Base-by-base conservation (phyloP, 2,888 invertebrate genomes). In the Zygogramma bicolorata region DNA sequence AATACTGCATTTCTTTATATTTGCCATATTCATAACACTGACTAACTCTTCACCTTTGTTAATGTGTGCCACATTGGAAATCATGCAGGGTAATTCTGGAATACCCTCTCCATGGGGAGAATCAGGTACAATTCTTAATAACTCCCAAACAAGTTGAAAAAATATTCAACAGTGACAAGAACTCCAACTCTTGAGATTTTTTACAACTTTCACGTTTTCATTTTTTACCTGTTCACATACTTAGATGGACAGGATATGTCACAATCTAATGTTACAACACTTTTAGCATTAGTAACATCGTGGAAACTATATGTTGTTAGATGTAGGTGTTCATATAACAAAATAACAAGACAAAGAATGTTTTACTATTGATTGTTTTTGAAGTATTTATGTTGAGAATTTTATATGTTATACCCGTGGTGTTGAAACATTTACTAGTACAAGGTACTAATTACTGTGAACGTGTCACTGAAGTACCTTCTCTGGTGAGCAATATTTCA, bases 341-440 rank as follows among this genome's bases (percentile, higher is more conserved):
- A 53, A 25, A 2, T 22, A 53, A 53, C 27, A 42, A 3, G n/a
- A 53, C 27, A 53, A 53, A 25, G 22, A 10, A 27, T 25, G 27
- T 27, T 53, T 25, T 53, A 25, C 25, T 25, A 27, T 5, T n/a
- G 53, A 53, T 53, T 53, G 53, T 25, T 53, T 53, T 13, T 53
- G 27, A 27, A 53, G 13, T 53, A 53, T 53, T 53, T 53, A 25
- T 53, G 53, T 53, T 53, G 53, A 27, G 5, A 10, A 68, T 68
- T 68, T 42, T 67, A 34, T 68, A 68, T 49, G 46, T 22, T 42
- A 46, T 46, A 31, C 29, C 29, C 13, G n/a, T 60, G 31, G 49
- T 58, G 22, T 60, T 68, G 6, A 15, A 53, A 25, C 15, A 27
- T 34, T 61, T 2, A 63, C 57, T 65, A 38, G 65, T 65, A 65